phyloP scores from a whole-genome alignment of 2,113 vertebrate species.

The Ammospiza caudacuta region DNA sequence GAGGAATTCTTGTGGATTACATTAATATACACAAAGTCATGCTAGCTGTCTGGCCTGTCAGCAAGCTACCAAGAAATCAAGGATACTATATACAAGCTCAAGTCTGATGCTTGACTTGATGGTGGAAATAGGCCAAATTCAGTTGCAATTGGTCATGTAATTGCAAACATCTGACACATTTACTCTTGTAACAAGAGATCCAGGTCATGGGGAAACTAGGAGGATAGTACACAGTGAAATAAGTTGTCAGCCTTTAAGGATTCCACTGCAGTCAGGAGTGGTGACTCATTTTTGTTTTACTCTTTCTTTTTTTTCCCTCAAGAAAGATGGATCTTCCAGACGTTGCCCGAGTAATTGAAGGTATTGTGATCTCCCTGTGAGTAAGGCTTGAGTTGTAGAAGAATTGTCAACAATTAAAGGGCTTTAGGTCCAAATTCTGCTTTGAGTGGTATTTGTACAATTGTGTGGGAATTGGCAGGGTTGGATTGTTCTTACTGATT shows the following conservation, averaged over 20 bases:
- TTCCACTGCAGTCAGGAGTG: not conserved
- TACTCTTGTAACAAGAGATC: not conserved
- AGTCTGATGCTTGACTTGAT: not conserved
- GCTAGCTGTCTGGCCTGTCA: not conserved
- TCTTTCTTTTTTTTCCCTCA: not conserved
- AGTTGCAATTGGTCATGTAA: not conserved
- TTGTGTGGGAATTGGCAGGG: not conserved
- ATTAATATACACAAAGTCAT: not conserved
- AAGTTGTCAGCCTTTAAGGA: not conserved
- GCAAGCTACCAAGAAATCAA: not conserved
- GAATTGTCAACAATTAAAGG: not conserved
- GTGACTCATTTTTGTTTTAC: not conserved
- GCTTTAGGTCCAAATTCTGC: not conserved
- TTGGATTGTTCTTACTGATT: not conserved
- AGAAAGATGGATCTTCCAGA: not conserved
- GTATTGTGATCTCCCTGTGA: not conserved
- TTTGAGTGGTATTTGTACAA: not conserved
- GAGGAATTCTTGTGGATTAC: not conserved
- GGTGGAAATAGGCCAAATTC: not conserved
- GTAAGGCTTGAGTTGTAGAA: not conserved
- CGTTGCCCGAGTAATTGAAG: not conserved
- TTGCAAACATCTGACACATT: not conserved
- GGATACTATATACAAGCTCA: not conserved
- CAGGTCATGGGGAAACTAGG: not conserved
- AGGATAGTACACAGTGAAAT: not conserved